Evolutionary conservation across 2,113 vertebrate species (phyloP).

Genomic region (Crotophaga sulcirostris): DNA sequence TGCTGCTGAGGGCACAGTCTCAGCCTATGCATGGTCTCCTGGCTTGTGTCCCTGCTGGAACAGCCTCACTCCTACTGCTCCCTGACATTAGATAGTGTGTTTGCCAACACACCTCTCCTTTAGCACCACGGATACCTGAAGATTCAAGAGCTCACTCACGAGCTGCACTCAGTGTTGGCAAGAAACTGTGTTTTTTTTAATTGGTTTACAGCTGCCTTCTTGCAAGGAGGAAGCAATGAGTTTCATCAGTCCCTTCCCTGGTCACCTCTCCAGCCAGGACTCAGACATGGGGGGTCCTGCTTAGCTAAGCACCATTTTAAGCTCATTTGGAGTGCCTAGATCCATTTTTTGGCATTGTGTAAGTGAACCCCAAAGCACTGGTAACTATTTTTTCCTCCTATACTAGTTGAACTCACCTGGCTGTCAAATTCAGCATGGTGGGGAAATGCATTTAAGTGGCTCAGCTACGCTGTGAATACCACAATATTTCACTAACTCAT

Average conservation of each 20-base stretch:
- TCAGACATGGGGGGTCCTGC: background rate
- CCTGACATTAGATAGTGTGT: background rate
- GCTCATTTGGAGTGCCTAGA: background rate
- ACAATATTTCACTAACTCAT: background rate
- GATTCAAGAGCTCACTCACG: background rate
- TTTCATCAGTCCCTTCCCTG: background rate
- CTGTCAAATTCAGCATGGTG: background rate
- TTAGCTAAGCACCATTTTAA: background rate
- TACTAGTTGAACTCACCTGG: background rate
- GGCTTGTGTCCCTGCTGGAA: background rate
- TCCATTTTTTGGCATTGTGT: background rate
- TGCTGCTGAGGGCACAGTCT: background rate
- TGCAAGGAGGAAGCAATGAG: background rate
- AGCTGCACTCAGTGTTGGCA: rapidly evolving
- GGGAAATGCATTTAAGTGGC: background rate
- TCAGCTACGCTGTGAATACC: background rate
- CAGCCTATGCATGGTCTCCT: background rate
- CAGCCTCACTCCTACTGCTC: background rate
- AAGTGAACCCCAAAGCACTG: background rate
- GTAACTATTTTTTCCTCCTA: background rate
- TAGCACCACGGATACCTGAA: background rate
- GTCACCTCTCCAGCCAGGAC: background rate
- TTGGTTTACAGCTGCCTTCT: background rate
- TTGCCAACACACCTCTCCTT: background rate
- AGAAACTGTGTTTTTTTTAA: background rate